phyloP scores from a whole-genome alignment of 1,140 invertebrate genomes.

The Acromyrmex heyeri region DNA sequence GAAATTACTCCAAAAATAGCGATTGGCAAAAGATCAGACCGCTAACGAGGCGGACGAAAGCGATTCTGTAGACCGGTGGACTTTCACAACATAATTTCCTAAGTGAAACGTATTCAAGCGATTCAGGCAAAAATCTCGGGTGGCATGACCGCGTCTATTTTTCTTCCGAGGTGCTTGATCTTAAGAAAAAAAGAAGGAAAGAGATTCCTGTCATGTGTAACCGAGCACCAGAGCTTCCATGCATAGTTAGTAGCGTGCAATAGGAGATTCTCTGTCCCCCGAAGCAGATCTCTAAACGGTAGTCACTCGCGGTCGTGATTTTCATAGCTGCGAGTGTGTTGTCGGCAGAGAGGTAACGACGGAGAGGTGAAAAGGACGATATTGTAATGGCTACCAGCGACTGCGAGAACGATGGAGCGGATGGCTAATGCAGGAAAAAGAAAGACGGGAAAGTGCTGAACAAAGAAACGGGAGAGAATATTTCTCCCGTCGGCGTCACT shows the following conservation, averaged over 20 bases:
- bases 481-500: not conserved
- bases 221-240: constrained; percentile 33
- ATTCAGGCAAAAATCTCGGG: constrained; percentile 37
- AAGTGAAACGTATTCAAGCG: constrained; percentile 43
- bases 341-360: constrained; percentile 16
- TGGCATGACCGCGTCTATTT: constrained; percentile 22
- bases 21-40: constrained; percentile 45
- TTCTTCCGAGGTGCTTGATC: constrained; percentile 44
- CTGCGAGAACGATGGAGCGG: constrained; percentile 5
- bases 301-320: constrained; percentile 44
- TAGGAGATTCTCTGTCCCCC: constrained; percentile 40
- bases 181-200: constrained; percentile 25
- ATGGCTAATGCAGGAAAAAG: not conserved
- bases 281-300: constrained; percentile 51
- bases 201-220: constrained; percentile 23
- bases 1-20: constrained; percentile 46
- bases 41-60: constrained; percentile 38
- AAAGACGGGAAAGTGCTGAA: not conserved
- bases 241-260: constrained; percentile 49
- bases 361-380: constrained; percentile 35
- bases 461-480: constrained; percentile 35
- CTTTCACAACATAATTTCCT: constrained; percentile 42
- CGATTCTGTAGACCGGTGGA: constrained; percentile 20
- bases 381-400: constrained; percentile 31
- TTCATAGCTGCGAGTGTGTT: constrained; percentile 30